Base-by-base conservation (phyloP, 2,888 invertebrate genomes). In the Eupithecia exiguata region DNA sequence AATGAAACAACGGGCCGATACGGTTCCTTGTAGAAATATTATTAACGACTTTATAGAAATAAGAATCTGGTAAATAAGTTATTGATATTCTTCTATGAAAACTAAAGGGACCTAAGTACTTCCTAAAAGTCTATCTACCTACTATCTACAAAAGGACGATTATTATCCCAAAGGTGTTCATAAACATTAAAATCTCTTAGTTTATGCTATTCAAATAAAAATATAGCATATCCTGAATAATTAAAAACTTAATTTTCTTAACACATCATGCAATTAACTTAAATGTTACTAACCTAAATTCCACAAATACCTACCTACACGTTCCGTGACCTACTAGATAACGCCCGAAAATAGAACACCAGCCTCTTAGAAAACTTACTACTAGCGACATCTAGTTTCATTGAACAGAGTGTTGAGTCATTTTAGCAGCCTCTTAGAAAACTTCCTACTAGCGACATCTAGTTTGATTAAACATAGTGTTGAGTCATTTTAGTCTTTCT, bases 271-370 rank as follows among this genome's bases (percentile, higher is more conserved):
- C 66, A 66, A 66, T 66, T 66, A 66, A 40, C 38, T 66, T 21
- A 38, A 68, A 43, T 58, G 36, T 69, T 61, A 38, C 69, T 38
- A 58, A 53, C 61, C 69, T 38, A 25, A 66, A 21, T 66, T 66
- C 66, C 40, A 1, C 21, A 40, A 14, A 40, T 65, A 65, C 14
- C 66, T 66, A 66, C 16, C 14, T 66, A 67, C 12, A 67, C 67
- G 61, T 58, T 40, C 58, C 38, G 66, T 66, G 68, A 68, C 68
- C 53, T 68, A 68, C 68, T 68, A 58, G n/a, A 66, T 40, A 66
- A 43, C 38, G 78, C 75, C 78, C 70, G 70, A 68, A 82, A 78
- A 68, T 68, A 68, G 68, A 58, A 36, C 53, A 68, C 68, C 14
- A 21, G 21, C 16, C 36, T 21, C 53, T 68, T 12, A 38, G 5